phyloP scores from a whole-genome alignment of 1,140 invertebrate genomes.

The Drosophila nikananu region DNA sequence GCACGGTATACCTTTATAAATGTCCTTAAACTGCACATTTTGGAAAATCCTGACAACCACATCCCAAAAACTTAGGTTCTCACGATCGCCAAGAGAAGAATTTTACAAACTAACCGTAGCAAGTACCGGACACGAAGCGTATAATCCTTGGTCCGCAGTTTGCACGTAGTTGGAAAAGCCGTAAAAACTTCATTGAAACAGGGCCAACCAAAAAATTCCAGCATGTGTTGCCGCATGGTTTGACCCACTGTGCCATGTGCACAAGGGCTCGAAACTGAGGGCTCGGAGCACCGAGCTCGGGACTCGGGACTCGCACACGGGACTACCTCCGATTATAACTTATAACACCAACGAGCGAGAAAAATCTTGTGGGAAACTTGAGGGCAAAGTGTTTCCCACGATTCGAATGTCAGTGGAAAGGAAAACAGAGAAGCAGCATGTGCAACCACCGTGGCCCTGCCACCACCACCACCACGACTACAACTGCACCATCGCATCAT shows the following conservation, averaged over 20 bases:
- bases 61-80: slow-evolving; percentile 12
- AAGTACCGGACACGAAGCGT: slow-evolving; percentile 47
- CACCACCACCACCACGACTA: slow-evolving; percentile 29
- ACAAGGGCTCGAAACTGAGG: slow-evolving; percentile 62
- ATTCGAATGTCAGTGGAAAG: slow-evolving; percentile 83
- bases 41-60: slow-evolving; percentile 12
- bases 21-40: slow-evolving; percentile 13
- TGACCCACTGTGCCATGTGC: slow-evolving; percentile 77
- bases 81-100: slow-evolving; percentile 5
- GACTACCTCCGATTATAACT: slow-evolving; percentile 80
- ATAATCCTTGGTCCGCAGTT: slow-evolving; percentile 33
- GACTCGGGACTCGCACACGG: slow-evolving; percentile 44
- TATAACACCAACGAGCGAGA: slow-evolving; percentile 85
- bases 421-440: slow-evolving; percentile 76
- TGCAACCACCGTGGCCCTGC: slow-evolving; percentile 66
- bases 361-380: slow-evolving; percentile 85
- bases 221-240: slow-evolving; percentile 51
- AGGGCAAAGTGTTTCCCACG: slow-evolving; percentile 85
- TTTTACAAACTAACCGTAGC: slow-evolving; percentile 41
- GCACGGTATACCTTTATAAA: not conserved
- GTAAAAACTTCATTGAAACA: slow-evolving; percentile 38
- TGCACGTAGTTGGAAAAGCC: slow-evolving; percentile 56
- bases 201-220: slow-evolving; percentile 39
- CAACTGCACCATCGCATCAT: slow-evolving; percentile 54
- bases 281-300: slow-evolving; percentile 17